Evolutionary conservation across 2,888 invertebrate genomes (phyloP).

Genomic region (Athalia rosae): DNA sequence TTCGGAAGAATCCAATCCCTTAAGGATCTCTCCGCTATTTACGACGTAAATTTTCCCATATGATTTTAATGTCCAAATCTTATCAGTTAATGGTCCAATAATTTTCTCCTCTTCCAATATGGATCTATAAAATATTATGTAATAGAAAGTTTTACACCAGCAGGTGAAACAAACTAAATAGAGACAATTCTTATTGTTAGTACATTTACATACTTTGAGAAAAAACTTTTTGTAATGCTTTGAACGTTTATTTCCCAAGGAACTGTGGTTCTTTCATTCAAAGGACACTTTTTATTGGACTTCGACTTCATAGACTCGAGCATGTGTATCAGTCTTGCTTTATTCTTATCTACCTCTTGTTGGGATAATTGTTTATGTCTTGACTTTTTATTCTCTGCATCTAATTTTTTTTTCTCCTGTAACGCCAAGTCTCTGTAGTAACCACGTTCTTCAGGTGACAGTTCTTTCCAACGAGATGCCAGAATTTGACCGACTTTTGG

Average conservation of each 20-base stretch:
- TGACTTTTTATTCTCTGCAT: slow-evolving; percentile 25
- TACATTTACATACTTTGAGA: slow-evolving; percentile 42
- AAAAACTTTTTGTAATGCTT: slow-evolving; percentile 55
- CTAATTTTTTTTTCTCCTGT: slow-evolving; percentile 49
- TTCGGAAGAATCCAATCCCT: slow-evolving; percentile 8
- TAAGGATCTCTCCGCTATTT: slow-evolving; percentile 13
- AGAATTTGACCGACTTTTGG: slow-evolving; percentile 70
- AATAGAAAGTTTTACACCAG: neutral
- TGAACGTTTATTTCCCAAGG: slow-evolving; percentile 60
- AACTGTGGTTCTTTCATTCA: slow-evolving; percentile 59
- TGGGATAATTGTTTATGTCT: slow-evolving; percentile 24
- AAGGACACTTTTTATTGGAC: slow-evolving; percentile 53
- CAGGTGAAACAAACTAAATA: too few relatives aligned
- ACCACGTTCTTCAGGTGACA: slow-evolving; percentile 69
- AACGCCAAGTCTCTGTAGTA: slow-evolving; percentile 64
- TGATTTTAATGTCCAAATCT: slow-evolving; percentile 26
- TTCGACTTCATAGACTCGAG: slow-evolving; percentile 62
- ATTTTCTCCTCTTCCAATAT: slow-evolving; percentile 2
- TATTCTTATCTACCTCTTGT: slow-evolving; percentile 56
- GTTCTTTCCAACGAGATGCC: slow-evolving; percentile 68
- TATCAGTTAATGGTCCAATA: slow-evolving; percentile 26
- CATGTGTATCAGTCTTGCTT: slow-evolving; percentile 60
- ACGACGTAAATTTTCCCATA: slow-evolving; percentile 11
- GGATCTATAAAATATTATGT: slow-evolving; percentile 11
- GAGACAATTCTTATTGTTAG: too few relatives aligned